These are phyloP conservation scores for Masticophis lateralis DNA, from an alignment of 2,797 vertebrate genomes.

Conservation along the genomic window DNA sequence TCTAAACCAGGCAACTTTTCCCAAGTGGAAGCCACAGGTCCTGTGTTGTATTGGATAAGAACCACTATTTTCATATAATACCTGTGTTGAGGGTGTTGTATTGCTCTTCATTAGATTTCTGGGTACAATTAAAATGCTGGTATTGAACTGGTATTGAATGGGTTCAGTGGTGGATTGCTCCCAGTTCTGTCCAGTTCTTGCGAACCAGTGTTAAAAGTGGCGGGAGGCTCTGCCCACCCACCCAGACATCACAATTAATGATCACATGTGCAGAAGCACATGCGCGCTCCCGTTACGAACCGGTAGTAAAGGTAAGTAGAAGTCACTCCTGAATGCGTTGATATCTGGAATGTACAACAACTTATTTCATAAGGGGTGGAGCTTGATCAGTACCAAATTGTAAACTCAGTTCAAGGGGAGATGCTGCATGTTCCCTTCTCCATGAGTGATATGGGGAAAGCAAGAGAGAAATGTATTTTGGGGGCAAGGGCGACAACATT, in stretches of 20 bases:
- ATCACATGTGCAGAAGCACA: too few species aligned
- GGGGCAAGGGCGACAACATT: not conserved
- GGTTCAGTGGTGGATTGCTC: too few species aligned
- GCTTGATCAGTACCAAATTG: not conserved
- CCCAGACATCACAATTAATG: too few species aligned
- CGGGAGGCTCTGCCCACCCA: too few species aligned
- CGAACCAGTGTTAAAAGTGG: too few species aligned
- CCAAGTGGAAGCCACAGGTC: not conserved
- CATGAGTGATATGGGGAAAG: not conserved
- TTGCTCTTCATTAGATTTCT: not conserved
- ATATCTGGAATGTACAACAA: not conserved
- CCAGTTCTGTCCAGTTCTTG: too few species aligned
- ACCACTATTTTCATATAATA: not conserved
- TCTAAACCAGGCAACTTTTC: not conserved
- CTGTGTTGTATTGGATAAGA: not conserved
- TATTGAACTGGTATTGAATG: not conserved
- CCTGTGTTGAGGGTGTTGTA: not conserved
- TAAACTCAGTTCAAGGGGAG: not conserved
- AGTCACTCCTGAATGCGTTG: too few species aligned
- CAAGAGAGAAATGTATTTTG: not conserved
- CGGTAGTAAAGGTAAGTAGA: too few species aligned
- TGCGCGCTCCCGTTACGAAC: too few species aligned
- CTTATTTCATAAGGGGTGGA: not conserved
- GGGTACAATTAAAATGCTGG: not conserved
- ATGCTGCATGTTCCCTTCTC: not conserved